Percentiles rank a stretch among this genome's conserved stretches.
Conservation (phyloP, 2,113 vertebrate species). For the Noctilio leporinus region DNA sequence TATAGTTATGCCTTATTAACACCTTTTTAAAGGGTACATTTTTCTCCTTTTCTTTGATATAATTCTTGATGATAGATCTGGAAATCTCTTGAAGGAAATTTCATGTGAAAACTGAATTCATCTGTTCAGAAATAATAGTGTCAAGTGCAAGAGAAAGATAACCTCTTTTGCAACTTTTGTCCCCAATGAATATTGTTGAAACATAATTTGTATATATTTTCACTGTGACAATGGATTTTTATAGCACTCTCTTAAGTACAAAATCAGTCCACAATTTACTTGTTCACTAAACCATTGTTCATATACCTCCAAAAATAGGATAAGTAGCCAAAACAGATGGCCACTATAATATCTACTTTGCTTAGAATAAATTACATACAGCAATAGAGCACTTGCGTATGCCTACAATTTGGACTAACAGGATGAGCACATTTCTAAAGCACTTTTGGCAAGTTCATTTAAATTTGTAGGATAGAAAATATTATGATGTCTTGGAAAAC, state of each 20-base stretch:
- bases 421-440: neutral
- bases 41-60: neutral
- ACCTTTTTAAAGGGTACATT: neutral
- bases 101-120: neutral
- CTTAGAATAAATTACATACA: constrained; percentile 37
- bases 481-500: neutral
- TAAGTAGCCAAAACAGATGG: constrained; percentile 46
- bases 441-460: neutral
- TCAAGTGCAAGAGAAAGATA: constrained; percentile 20
- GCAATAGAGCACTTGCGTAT: neutral
- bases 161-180: neutral
- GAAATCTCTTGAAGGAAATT: neutral
- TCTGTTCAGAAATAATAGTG: neutral
- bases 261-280: constrained; percentile 47
- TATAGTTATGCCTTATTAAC: neutral
- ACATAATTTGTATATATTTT: neutral
- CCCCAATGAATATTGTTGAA: neutral
- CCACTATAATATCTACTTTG: constrained; percentile 5
- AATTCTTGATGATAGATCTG: neutral
- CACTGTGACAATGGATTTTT: constrained; percentile 31
- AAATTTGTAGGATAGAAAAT: neutral
- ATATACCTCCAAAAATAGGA: neutral
- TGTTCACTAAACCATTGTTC: constrained; percentile 41
- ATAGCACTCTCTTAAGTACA: neutral
- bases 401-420: neutral